A percentile compares a stretch with the other conserved stretches of the same genome.
Conservation (phyloP, 2,113 vertebrate genomes). For the Bagarius yarrelli region DNA sequence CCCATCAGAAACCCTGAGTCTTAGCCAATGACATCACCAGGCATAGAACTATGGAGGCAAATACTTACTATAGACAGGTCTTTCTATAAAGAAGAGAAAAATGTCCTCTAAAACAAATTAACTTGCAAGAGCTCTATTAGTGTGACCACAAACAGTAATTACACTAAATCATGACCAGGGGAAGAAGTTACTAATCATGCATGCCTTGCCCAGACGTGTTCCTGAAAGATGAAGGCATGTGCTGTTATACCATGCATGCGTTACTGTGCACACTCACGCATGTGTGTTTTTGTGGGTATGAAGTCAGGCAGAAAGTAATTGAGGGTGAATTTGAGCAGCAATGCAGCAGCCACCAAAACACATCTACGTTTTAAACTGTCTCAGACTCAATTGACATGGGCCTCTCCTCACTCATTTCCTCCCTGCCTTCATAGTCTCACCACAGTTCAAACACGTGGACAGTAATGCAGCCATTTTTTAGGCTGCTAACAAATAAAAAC, state of each 20-base stretch:
- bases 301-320: slow-evolving; percentile 1
- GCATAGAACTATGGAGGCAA: slow-evolving; percentile 16
- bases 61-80: slow-evolving; percentile 13
- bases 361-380: slow-evolving; percentile 33
- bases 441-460: slow-evolving; percentile 25
- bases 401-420: slow-evolving; percentile 7
- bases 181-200: slow-evolving; percentile 17
- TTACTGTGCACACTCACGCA: neutral
- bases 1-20: slow-evolving; percentile 39
- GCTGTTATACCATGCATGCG: neutral
- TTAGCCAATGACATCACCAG: slow-evolving; percentile 41
- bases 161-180: slow-evolving; percentile 5
- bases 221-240: neutral
- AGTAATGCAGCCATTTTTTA: slow-evolving; percentile 26
- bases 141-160: slow-evolving; percentile 7
- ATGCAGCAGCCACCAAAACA: slow-evolving; percentile 11
- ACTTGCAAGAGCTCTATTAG: slow-evolving; percentile 26
- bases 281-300: neutral
- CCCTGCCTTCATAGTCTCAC: neutral
- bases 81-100: neutral
- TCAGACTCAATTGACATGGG: slow-evolving; percentile 27
- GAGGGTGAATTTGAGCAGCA: slow-evolving; percentile 10
- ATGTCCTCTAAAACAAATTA: slow-evolving; percentile 6
- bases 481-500: slow-evolving; percentile 35
- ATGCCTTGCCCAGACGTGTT: neutral